Evolutionary conservation across 2,888 invertebrate genomes (phyloP).

Genomic region (Thereva nobilitata): DNA sequence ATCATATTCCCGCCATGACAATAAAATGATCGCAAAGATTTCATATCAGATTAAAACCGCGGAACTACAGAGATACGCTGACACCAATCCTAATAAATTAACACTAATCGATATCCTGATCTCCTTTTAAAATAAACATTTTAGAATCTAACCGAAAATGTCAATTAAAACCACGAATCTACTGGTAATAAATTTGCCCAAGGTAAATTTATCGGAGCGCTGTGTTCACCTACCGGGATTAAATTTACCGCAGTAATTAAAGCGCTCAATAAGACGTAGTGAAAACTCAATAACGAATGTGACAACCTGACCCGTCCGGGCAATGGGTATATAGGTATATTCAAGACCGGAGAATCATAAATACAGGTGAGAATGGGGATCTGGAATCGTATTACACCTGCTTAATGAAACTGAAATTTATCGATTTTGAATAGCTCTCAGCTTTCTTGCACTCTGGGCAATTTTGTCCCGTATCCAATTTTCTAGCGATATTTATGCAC

Average conservation of each 20-base stretch:
- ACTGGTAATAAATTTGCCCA: no score
- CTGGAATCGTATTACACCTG: constrained; percentile 22
- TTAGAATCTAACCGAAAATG: no score
- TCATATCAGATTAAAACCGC: no score
- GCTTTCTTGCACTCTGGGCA: constrained; percentile 10
- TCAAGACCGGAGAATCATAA: background rate
- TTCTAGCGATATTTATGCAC: no score
- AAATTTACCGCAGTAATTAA: constrained; percentile 25
- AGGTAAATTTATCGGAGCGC: constrained; percentile 11
- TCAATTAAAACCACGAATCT: no score
- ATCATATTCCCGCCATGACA: no score
- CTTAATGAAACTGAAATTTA: constrained; percentile 29
- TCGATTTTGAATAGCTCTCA: constrained; percentile 10
- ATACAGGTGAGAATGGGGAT: background rate
- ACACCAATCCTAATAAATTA: no score
- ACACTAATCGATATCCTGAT: no score
- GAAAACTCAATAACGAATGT: constrained; percentile 32
- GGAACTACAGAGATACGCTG: no score
- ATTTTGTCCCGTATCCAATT: background rate
- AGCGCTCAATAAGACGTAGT: constrained; percentile 9
- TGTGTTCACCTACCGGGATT: constrained; percentile 8
- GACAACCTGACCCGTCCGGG: constrained; percentile 12
- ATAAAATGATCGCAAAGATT: no score
- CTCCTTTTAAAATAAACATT: no score
- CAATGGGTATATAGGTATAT: background rate